Conservation (phyloP, 1,140 invertebrate species). For the Trichonephila clavata region DNA sequence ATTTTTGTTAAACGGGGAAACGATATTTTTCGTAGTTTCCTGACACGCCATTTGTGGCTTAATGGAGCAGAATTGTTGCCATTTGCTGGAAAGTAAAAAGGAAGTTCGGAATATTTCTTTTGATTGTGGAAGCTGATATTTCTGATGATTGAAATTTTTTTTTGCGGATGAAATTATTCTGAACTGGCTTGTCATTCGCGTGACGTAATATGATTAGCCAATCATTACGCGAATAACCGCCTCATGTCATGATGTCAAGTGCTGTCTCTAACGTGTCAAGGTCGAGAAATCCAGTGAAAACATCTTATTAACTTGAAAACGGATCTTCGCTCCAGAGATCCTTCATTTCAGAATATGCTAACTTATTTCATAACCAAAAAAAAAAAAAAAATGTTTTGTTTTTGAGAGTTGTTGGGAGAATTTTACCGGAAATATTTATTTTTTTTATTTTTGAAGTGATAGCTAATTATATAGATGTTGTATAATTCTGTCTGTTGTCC, state of each 20-base stretch:
- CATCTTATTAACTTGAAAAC: slow-evolving; percentile 1
- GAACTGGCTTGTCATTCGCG: not conserved
- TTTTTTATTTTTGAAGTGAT: not conserved
- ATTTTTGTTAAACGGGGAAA: not conserved
- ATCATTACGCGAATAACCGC: not conserved
- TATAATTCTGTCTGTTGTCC: no score
- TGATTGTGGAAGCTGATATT: not conserved
- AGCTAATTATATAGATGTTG: no score
- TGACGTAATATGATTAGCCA: not conserved
- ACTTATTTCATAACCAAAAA: not conserved
- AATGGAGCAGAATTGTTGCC: not conserved
- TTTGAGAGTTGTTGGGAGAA: not conserved
- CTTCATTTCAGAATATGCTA: not conserved
- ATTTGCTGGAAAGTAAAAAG: not conserved
- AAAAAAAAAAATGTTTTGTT: not conserved
- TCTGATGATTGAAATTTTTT: not conserved
- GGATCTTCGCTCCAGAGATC: not conserved
- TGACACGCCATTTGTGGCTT: not conserved
- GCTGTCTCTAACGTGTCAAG: not conserved
- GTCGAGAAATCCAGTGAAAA: not conserved
- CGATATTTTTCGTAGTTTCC: not conserved
- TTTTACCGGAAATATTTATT: not conserved
- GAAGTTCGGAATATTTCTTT: not conserved
- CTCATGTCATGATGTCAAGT: not conserved
- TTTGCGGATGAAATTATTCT: not conserved